Conservation (phyloP, 2,888 invertebrate genomes). For the Amphiduros pacificus region DNA sequence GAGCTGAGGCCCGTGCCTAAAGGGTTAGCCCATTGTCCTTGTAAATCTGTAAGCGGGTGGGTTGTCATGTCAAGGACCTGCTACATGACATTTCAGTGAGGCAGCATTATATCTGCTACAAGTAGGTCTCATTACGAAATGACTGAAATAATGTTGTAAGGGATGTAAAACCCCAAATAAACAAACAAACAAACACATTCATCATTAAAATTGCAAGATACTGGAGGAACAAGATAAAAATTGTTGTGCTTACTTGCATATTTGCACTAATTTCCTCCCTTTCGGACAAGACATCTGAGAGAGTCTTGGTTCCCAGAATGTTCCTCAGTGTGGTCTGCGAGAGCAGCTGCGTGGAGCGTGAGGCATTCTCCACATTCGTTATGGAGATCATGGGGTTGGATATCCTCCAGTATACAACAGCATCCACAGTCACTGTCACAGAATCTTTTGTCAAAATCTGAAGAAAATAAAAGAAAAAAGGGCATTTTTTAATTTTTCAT, state of each 20-base stretch:
- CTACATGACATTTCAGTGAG: too few relatives aligned
- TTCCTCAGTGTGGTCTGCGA: constrained; percentile 32
- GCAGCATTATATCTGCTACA: too few relatives aligned
- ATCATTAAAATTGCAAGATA: too few relatives aligned
- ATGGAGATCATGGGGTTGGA: constrained; percentile 54
- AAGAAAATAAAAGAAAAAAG: neutral
- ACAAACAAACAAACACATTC: too few relatives aligned
- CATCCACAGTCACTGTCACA: constrained; percentile 49
- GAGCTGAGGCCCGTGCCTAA: too few relatives aligned
- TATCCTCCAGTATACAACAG: constrained; percentile 38
- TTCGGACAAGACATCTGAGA: constrained; percentile 51
- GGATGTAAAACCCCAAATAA: too few relatives aligned
- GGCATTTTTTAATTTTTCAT: neutral
- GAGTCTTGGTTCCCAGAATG: constrained; percentile 42
- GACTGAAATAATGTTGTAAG: too few relatives aligned
- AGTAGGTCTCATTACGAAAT: too few relatives aligned
- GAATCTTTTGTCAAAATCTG: constrained; percentile 55
- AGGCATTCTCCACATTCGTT: constrained; percentile 20
- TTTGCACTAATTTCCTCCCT: constrained; percentile 49
- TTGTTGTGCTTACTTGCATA: constrained; percentile 38
- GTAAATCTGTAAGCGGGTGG: too few relatives aligned
- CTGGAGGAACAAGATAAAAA: too few relatives aligned
- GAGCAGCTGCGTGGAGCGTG: constrained; percentile 22
- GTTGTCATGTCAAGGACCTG: too few relatives aligned
- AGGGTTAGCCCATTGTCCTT: too few relatives aligned